Percentiles rank a stretch among this genome's conserved stretches.
Conservation (phyloP, 2,797 vertebrate species). For the Graptemys geographica region DNA sequence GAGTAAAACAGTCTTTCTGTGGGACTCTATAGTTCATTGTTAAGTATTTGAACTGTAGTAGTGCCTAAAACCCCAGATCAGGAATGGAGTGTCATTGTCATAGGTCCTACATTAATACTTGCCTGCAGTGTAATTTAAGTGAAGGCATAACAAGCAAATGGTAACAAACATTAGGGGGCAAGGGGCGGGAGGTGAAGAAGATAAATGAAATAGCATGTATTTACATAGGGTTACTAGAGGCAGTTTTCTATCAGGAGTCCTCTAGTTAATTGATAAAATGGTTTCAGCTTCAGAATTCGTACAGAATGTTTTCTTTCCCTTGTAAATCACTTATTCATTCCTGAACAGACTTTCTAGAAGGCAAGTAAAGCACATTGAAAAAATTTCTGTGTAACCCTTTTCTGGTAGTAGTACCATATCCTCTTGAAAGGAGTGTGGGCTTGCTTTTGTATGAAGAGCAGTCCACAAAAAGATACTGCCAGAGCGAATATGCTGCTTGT, state of each 20-base stretch:
- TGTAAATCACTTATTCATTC: neutral
- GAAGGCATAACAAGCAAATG: neutral
- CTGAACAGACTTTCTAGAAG: neutral
- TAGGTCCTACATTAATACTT: neutral
- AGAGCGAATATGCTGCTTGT: neutral
- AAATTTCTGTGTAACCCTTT: neutral
- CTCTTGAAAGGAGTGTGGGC: neutral
- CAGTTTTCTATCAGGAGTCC: neutral
- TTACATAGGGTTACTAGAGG: neutral
- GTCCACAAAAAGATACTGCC: neutral
- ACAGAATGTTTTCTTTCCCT: neutral
- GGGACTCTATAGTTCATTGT: neutral
- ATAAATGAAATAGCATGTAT: neutral
- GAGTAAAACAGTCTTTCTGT: neutral
- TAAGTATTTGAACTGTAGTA: neutral
- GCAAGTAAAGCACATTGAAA: neutral
- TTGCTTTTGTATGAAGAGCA: neutral
- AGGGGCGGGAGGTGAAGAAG: neutral
- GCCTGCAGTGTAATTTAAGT: neutral
- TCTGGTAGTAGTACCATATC: neutral
- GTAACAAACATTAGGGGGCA: neutral
- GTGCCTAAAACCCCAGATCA: neutral
- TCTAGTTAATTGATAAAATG: neutral
- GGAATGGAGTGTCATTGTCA: neutral
- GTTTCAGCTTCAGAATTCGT: neutral